Conservation (phyloP, 2,888 invertebrate species). For the Tricholauxania praeusta region DNA sequence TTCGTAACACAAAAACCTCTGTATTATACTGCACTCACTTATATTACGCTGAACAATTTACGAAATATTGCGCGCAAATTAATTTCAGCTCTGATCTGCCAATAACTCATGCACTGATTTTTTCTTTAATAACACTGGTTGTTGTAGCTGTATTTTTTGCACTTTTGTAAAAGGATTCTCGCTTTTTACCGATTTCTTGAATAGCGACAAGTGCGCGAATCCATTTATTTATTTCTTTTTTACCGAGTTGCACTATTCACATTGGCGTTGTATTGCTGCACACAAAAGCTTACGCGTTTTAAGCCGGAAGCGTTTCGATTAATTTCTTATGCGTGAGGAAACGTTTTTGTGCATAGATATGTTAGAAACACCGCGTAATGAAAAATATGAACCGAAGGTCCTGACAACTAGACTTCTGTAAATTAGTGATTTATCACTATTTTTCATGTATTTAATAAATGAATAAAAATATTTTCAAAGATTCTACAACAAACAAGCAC, state of each 20-base stretch:
- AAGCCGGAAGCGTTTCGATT: slow-evolving; percentile 12
- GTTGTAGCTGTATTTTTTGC: neutral
- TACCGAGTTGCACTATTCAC: neutral
- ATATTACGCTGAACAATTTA: slow-evolving; percentile 27
- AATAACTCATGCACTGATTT: neutral
- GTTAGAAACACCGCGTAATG: too few relatives aligned
- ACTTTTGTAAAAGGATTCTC: neutral
- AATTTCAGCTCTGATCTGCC: slow-evolving; percentile 23
- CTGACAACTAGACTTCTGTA: too few relatives aligned
- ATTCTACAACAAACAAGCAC: too few relatives aligned
- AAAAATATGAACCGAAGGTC: too few relatives aligned
- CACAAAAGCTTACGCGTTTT: neutral
- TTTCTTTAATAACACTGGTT: too few relatives aligned
- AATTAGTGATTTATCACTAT: too few relatives aligned
- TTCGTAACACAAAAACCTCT: too few relatives aligned
- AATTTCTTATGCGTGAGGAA: neutral
- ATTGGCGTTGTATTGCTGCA: neutral
- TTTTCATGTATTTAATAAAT: too few relatives aligned
- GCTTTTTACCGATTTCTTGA: neutral
- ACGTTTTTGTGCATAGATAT: too few relatives aligned
- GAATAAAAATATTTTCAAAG: too few relatives aligned
- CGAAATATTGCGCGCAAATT: slow-evolving; percentile 25
- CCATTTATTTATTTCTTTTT: slow-evolving; percentile 1
- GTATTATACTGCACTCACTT: slow-evolving; percentile 1
- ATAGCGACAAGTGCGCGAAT: too few relatives aligned